These are phyloP conservation scores for Mesaphorura yosii DNA, from an alignment of 1,140 invertebrate genomes.

Conservation along the genomic window DNA sequence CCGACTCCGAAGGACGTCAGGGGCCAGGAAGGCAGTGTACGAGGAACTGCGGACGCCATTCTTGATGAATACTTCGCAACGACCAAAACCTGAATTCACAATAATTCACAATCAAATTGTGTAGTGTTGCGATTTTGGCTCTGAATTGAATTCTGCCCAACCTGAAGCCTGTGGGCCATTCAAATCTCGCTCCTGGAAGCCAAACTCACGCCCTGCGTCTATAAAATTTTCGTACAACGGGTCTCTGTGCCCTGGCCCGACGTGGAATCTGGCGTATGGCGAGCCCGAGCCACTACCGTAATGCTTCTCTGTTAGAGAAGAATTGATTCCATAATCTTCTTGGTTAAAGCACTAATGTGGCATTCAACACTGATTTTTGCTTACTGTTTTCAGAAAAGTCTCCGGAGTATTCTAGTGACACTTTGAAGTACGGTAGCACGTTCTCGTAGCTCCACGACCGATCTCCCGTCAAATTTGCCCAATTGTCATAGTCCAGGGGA, in stretches of 20 bases:
- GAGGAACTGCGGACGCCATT: conserved; percentile 15
- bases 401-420: neutral
- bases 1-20: neutral
- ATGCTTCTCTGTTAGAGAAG: conserved; percentile 19
- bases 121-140: neutral
- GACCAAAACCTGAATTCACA: conserved; percentile 9
- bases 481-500: conserved; percentile 31
- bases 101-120: neutral
- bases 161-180: neutral
- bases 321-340: neutral
- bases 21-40: conserved; percentile 16
- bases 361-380: neutral
- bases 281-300: conserved; percentile 14
- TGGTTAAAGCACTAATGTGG: neutral
- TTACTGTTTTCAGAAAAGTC: neutral
- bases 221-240: conserved; percentile 16
- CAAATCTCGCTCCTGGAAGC: neutral
- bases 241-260: conserved; percentile 7
- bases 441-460: conserved; percentile 5
- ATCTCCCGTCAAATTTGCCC: conserved; percentile 7
- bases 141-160: neutral
- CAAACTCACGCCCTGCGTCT: neutral
- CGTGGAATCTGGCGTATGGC: conserved; percentile 16
- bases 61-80: conserved; percentile 10
- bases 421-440: conserved; percentile 12